Evolutionary conservation across 2,797 vertebrate genomes (phyloP).

Genomic region (Gymnodraco acuticeps): DNA sequence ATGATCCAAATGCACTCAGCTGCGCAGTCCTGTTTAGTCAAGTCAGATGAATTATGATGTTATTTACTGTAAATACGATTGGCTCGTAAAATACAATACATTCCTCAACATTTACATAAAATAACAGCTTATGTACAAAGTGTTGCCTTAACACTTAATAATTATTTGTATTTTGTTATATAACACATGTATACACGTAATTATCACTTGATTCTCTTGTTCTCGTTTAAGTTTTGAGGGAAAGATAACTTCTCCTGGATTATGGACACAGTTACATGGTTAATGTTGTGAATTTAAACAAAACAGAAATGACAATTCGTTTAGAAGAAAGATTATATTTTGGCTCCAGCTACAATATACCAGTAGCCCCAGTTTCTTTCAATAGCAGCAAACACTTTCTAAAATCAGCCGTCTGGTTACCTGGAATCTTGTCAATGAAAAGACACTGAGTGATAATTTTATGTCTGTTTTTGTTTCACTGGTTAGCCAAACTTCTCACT

Average conservation of each 20-base stretch:
- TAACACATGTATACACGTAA: neutral
- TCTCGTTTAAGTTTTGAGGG: too few species aligned
- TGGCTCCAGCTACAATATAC: neutral
- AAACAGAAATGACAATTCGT: too few species aligned
- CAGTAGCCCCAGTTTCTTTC: neutral
- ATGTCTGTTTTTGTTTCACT: conserved; percentile 40
- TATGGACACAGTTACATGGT: too few species aligned
- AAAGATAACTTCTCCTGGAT: too few species aligned
- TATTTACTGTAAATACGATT: neutral
- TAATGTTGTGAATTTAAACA: too few species aligned
- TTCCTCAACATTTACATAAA: neutral
- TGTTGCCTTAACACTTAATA: neutral
- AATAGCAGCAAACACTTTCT: neutral
- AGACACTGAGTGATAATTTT: conserved; percentile 54
- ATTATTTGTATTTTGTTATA: neutral
- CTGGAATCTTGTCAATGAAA: conserved; percentile 43
- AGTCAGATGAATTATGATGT: conserved; percentile 17
- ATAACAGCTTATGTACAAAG: neutral
- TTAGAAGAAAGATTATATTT: too few species aligned
- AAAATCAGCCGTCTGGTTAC: neutral
- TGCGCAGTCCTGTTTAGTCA: conserved; percentile 34
- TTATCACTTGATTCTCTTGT: too few species aligned
- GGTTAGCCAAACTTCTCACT: conserved; percentile 43
- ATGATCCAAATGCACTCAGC: conserved; percentile 49
- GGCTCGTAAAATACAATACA: conserved; percentile 6